Evolutionary conservation across 2,888 invertebrate species (phyloP), one percentile per base, ranked within the genome.

Genomic region (Drosophila bunnanda): DNA sequence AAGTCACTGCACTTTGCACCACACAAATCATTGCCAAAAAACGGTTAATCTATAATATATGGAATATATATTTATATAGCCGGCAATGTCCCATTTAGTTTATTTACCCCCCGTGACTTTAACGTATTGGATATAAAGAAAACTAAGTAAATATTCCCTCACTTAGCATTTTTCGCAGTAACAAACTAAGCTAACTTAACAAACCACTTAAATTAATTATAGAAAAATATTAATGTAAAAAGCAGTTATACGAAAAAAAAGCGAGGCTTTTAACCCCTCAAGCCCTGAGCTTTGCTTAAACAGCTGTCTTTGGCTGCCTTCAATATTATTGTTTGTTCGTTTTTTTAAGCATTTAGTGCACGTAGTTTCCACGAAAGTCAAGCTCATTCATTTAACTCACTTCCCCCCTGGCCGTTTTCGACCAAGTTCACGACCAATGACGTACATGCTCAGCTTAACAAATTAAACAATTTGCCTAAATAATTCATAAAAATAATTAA

Each of bases 11-110:
- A 73, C 71, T 73, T 71, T 73, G 72, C 52, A 54, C 57, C 30
- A 17, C 38, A 20, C 20, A 41, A 52, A 74, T 41, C 78, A 61
- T 64, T 82, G 82, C 84, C 82, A 82, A 83, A 58, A 72, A 71
- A 65, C 32, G 7, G 30, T 8, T 55, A 32, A n/a, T 38, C 32
- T 55, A 39, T 68, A 67, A 39, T 68, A 67, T 66, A 52, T 52
- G 34, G 46, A 32, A n/a, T 58, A 41, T 32, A 46, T n/a, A 46
- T 48, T 50, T 32, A 32, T 20, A 50, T 61, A 68, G 79, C 78
- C 79, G 83, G 77, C 32, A n/a, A 43, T 22, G 53, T 44, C 43
- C 20, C 36, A 52, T 55, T 20, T 36, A 58, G 52, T 72, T 61
- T 22, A 68, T 43, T 72, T 72, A 36, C 78, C 75, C 13, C 43